Evolutionary conservation across 1,140 invertebrate species (phyloP), one percentile per base, ranked within the genome.

Genomic region (Cecropterus lyciades): DNA sequence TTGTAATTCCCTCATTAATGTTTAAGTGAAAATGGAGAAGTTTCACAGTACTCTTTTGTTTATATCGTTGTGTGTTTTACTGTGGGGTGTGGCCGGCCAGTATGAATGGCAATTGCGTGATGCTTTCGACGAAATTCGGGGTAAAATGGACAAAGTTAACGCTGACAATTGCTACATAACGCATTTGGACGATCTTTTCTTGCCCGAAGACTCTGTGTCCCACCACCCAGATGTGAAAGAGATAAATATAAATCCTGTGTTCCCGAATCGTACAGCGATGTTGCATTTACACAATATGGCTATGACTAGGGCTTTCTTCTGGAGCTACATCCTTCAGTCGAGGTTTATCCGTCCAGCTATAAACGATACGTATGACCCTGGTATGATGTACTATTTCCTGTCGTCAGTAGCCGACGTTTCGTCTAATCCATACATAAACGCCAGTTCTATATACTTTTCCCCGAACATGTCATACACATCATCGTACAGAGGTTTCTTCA

Each of bases 341-440:
- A 93, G 97, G 69, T 98, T 98, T 73, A 98, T 98, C 70, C 92
- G 97, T 43, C 97, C 97, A 0, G 96, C 96, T 11, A 97, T 97
- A 14, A 97, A 98, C 84, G 97, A 98, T 78, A 97, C 97, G 0
- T 97, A 98, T 70, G 98, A 99, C 93, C 98, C 98, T 0, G 98
- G 98, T 59, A 97, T 99, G 95, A 98, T 99, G 97, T 99, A 99
- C 84, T 99, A 99, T 80, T 99, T 99, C 80, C 92, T 99, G 14
- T 99, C 98, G 0, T 96, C 97, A 0, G 96, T 99, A 0, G 98
- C 99, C 0, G 98, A 99, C 91, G 97, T 99, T 0, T 97, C 98
- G 0, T 95, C 98, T 0, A 99, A 98, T 93, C 95, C 96, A 0
- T 95, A 96, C 70, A 96, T 99, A 60, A 99, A 99, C 92, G 97